Evolutionary conservation across 2,888 invertebrate genomes (phyloP).

Genomic region (Tetragnatha montana): DNA sequence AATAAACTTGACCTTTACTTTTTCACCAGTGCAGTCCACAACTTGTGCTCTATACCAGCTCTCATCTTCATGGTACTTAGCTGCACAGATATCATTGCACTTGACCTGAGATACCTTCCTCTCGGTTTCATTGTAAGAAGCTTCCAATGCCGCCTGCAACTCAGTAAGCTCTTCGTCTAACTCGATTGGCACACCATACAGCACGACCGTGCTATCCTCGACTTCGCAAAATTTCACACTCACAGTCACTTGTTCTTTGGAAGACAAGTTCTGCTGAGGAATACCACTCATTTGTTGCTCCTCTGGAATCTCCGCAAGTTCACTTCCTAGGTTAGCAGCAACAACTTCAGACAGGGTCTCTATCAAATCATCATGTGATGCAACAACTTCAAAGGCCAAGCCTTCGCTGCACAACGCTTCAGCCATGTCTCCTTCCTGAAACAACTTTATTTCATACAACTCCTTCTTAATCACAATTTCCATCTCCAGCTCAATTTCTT

Average conservation of each 20-base stretch:
- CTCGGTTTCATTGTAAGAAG: conserved; percentile 23
- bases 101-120: conserved; percentile 1
- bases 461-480: conserved; percentile 31
- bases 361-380: background rate
- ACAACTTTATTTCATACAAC: conserved; percentile 38
- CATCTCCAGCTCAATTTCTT: conserved; percentile 54
- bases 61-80: conserved; percentile 74
- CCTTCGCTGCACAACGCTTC: conserved; percentile 36
- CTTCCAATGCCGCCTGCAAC: conserved; percentile 52
- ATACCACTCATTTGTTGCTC: background rate
- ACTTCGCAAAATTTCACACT: conserved; percentile 42
- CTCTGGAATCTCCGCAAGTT: conserved; percentile 22
- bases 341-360: conserved; percentile 10
- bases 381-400: conserved; percentile 27
- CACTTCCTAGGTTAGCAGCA: conserved; percentile 1
- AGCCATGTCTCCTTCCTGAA: conserved; percentile 40
- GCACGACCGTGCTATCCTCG: conserved; percentile 20
- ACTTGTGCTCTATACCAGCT: conserved; percentile 75
- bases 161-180: conserved; percentile 23
- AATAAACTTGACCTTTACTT: conserved; percentile 74
- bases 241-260: conserved; percentile 9
- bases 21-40: conserved; percentile 4
- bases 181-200: conserved; percentile 47
- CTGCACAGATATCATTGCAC: conserved; percentile 58
- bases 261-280: background rate